Evolutionary conservation across 2,113 vertebrate genomes (phyloP).

Genomic region (Indri indri): DNA sequence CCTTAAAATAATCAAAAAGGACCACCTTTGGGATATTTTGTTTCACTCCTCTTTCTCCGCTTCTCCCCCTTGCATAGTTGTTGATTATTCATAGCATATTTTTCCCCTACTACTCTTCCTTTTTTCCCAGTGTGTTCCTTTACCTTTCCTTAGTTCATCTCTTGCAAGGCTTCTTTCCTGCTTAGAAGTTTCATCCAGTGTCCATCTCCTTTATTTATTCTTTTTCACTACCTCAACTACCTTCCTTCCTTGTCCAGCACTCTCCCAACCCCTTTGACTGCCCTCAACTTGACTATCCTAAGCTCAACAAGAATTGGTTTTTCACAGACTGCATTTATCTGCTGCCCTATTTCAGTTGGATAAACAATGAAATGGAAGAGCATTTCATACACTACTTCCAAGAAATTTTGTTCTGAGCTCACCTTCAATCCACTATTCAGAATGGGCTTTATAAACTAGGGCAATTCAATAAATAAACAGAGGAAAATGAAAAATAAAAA

Average conservation of each 20-base stretch:
- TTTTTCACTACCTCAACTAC: neutral
- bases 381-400: constrained; percentile 35
- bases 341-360: neutral
- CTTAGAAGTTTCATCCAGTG: neutral
- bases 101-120: neutral
- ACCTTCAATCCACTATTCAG: constrained; percentile 63
- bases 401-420: constrained; percentile 71
- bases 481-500: constrained; percentile 24
- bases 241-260: neutral
- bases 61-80: neutral
- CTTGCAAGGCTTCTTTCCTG: neutral
- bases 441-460: constrained; percentile 72
- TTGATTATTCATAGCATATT: neutral
- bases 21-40: neutral
- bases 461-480: constrained; percentile 74
- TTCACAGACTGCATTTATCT: constrained; percentile 43
- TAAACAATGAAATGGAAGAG: constrained; percentile 42
- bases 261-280: neutral
- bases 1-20: constrained; percentile 58
- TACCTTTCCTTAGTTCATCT: neutral
- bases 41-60: neutral
- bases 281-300: constrained; percentile 2
- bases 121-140: neutral
- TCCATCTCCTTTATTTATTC: neutral
- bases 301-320: neutral